These are phyloP conservation scores for Mesocentrotus franciscanus DNA, from an alignment of 53 echinoderm and acorn worm genomes.

Conservation along the genomic window DNA sequence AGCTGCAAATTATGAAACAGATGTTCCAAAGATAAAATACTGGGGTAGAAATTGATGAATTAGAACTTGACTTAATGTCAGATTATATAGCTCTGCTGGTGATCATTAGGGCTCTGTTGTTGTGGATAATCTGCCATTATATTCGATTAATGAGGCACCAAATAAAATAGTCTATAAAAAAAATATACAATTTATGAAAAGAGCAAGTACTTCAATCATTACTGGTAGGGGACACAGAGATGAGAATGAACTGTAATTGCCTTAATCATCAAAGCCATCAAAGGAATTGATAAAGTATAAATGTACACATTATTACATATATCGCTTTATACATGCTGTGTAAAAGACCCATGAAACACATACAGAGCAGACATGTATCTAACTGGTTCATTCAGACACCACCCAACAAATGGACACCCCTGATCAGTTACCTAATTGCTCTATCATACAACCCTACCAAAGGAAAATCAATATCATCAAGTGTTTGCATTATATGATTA, in stretches of 20 bases:
- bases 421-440: conserved; percentile 61
- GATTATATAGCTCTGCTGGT: background rate
- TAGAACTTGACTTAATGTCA: no score
- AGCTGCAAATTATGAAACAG: no score
- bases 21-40: no score
- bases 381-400: background rate
- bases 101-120: background rate
- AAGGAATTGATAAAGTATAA: no score
- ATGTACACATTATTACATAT: no score
- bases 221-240: background rate
- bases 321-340: no score
- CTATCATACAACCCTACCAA: conserved; percentile 38
- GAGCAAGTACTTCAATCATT: background rate
- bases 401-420: background rate
- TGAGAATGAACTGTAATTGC: no score
- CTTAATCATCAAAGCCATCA: no score
- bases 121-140: background rate
- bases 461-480: conserved; percentile 38
- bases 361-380: background rate
- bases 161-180: no score
- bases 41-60: no score
- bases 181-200: background rate
- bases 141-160: background rate
- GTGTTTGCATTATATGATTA: background rate
- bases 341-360: background rate